Conservation (phyloP, 92 coral and sea anemone species). For the Zoanthus sociatus region DNA sequence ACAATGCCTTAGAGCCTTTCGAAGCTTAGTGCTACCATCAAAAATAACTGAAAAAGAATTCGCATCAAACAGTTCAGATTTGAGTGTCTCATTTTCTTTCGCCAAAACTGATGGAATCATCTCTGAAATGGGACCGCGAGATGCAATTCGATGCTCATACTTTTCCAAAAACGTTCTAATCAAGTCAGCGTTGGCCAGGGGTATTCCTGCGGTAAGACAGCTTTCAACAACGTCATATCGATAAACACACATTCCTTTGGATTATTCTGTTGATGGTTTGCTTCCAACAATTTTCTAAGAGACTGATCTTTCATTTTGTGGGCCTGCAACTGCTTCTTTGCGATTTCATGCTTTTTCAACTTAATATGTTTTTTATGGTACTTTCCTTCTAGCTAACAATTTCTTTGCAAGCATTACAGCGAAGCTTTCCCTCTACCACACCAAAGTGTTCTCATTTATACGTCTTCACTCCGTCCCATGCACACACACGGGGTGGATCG, state of each 20-base stretch:
- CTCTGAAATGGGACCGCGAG: constrained; percentile 33
- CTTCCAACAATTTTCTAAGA: background rate
- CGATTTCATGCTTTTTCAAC: no score
- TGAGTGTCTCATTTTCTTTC: constrained; percentile 33
- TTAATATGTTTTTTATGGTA: constrained; percentile 51
- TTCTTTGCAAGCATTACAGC: constrained; percentile 41
- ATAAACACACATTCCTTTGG: constrained; percentile 50
- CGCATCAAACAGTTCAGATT: constrained; percentile 48
- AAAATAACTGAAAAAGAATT: constrained; percentile 47
- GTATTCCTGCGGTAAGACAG: constrained; percentile 51
- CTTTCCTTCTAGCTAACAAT: constrained; percentile 31
- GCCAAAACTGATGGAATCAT: constrained; percentile 41
- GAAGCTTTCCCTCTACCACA: background rate
- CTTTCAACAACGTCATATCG: constrained; percentile 55
- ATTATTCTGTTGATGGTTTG: constrained; percentile 7
- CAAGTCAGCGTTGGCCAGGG: constrained; percentile 46
- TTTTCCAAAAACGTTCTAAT: constrained; percentile 42
- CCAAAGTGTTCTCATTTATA: constrained; percentile 34
- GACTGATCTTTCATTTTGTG: constrained; percentile 6
- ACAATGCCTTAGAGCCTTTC: constrained; percentile 50
- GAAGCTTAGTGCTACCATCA: constrained; percentile 54
- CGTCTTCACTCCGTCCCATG: background rate
- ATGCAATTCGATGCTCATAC: constrained; percentile 44
- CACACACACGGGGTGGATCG: no score
- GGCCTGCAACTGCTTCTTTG: constrained; percentile 6